Conservation (phyloP, 2,888 invertebrate species). For the Homarus gammarus region DNA sequence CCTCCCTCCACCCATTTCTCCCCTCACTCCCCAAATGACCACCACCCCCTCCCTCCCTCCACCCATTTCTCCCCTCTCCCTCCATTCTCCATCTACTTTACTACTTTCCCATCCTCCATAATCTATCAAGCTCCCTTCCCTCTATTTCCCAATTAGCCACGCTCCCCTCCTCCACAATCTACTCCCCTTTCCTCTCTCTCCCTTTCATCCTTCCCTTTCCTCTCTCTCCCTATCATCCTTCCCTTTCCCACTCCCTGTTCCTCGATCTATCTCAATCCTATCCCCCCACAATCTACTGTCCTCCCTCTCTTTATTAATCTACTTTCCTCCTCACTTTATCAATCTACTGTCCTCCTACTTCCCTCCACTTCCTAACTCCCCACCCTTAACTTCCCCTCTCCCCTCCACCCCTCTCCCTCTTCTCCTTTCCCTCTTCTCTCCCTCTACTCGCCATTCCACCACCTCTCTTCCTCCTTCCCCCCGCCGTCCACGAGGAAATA, state of each 20-base stretch:
- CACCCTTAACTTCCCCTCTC: too few relatives aligned
- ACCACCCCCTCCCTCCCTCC: conserved; percentile 8
- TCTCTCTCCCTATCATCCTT: background rate
- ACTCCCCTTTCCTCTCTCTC: too few relatives aligned
- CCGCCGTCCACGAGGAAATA: too few relatives aligned
- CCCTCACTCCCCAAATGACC: background rate
- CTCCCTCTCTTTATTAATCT: background rate
- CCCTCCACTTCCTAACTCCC: too few relatives aligned
- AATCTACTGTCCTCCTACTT: too few relatives aligned
- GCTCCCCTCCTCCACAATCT: too few relatives aligned
- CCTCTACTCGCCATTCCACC: too few relatives aligned
- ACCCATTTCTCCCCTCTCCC: background rate
- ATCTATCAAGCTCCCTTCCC: background rate
- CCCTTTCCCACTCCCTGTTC: background rate
- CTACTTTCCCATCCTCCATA: background rate
- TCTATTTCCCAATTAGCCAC: background rate
- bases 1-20: background rate
- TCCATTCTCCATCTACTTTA: background rate
- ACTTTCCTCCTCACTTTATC: background rate
- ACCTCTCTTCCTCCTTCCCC: too few relatives aligned
- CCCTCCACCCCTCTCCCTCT: too few relatives aligned
- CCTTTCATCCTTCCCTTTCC: background rate
- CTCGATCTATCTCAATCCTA: too few relatives aligned
- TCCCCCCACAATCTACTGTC: background rate
- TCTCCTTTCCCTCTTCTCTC: too few relatives aligned